Base-by-base conservation (phyloP, 2,888 invertebrate genomes). In the Sussaba pulchella region DNA sequence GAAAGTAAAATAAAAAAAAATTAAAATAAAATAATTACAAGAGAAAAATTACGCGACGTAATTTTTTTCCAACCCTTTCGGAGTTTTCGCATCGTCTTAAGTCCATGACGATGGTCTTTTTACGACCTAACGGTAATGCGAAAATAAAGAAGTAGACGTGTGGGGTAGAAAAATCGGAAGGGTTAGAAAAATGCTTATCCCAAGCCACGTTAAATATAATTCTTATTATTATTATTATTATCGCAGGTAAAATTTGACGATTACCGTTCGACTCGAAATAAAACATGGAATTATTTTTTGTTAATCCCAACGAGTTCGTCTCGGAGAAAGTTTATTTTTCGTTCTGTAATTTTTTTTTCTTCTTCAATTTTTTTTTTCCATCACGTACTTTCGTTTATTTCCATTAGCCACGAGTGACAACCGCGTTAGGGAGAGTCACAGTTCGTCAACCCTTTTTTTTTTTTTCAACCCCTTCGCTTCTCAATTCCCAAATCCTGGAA, bases 301-400 rank as follows among this genome's bases (percentile, higher is more conserved):
- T 43, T 59, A 61, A 61, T 71, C 47, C 47, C 21, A 61, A 47
- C 71, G n/a, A 26, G 54, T 26, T 14, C 26, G 26, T 54, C 54
- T n/a, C 45, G 24, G 54, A 26, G 64, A 67, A 67, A 67, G 67
- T 71, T 59, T 71, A 71, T n/a, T n/a, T 70, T 45, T 17, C 6
- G 43, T 43, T 45, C 57, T 54, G 26, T 57, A 14, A 17, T 24
- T 69, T 19, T 41, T 41, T 45, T 43, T 54, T 24, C 19, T n/a
- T n/a, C n/a, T n/a, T n/a, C n/a, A n/a, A n/a, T 9, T 26, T 41
- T 43, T 14, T n/a, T 57, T 61, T 47, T 71, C 14, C 2, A n/a
- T n/a, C n/a, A n/a, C n/a, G n/a, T n/a, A 26, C 59, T 47, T 47
- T 41, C 67, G 39, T 39, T 67, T 6, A 24, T 36, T 45, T 59